phyloP scores from a whole-genome alignment of 1,140 invertebrate species.

The Acarapis woodi region DNA sequence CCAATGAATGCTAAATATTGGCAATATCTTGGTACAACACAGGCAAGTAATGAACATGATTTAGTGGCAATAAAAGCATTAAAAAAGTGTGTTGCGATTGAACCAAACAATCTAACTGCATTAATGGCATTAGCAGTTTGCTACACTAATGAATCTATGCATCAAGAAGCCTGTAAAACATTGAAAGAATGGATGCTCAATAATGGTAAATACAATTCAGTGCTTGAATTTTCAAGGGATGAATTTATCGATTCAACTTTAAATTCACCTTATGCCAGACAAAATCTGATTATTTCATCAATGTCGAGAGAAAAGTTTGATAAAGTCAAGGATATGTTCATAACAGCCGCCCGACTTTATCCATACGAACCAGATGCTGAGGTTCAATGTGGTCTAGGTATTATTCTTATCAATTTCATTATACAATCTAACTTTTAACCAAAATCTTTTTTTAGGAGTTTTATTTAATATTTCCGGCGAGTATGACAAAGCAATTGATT shows the following conservation, averaged over 20 bases:
- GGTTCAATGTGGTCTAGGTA: conserved; percentile 71
- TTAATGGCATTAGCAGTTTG: conserved; percentile 68
- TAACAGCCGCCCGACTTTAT: conserved; percentile 51
- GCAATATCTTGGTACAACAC: conserved; percentile 35
- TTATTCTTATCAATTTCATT: no score
- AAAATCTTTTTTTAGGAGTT: no score
- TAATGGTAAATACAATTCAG: conserved; percentile 41
- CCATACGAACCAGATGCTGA: conserved; percentile 56
- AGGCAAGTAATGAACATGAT: conserved; percentile 68
- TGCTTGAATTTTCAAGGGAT: not conserved
- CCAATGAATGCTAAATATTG: conserved; percentile 37
- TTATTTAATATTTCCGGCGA: conserved; percentile 78
- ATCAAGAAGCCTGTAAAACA: conserved; percentile 23
- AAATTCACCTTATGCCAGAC: not conserved
- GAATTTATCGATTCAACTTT: not conserved
- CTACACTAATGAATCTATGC: conserved; percentile 63
- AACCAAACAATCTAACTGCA: conserved; percentile 47
- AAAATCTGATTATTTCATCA: not conserved
- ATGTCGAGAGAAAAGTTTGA: conserved; percentile 19
- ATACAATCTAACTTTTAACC: no score
- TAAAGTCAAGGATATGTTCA: conserved; percentile 44
- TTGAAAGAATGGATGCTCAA: conserved; percentile 43
- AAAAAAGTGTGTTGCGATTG: conserved; percentile 39
- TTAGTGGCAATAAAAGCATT: conserved; percentile 21
- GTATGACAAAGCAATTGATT: conserved; percentile 85